Base-by-base conservation (phyloP, 2,797 vertebrate genomes). In the Poecilia velifera region DNA sequence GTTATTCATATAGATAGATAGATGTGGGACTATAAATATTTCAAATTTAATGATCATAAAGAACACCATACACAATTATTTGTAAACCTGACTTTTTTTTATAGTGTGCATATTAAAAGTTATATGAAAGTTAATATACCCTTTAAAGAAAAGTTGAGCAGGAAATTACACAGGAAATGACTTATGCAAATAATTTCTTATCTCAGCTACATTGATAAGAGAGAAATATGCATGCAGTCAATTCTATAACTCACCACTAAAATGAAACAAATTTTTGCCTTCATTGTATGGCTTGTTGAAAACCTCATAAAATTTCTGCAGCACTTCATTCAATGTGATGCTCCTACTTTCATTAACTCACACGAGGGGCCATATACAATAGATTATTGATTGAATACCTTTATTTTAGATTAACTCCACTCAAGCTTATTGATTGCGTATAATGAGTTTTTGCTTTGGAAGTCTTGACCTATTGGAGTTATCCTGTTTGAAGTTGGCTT, bases 161-260 rank as follows among this genome's bases (percentile, higher is more conserved):
- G 82, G 82, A 88, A 84, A 90, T 84, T 88, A 68, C 73, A 78
- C 3, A 62, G 20, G 77, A 87, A 85, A 81, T 64, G 66, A 73
- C 39, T 49, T 72, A 45, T 76, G 74, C 79, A 81, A 82, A 73
- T 80, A 82, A 22, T 76, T 0, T 55, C 28, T 73, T 68, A 74
- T 85, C 41, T 71, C 25, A 20, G 25, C 10, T 64, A 28, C 39
- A 62, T 74, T 72, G 81, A 59, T 64, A 31, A 18, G 31, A 74
- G 41, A 13, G 47, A 76, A 47, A 28, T 20, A 77, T 46, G 59
- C 22, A 59, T 79, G 73, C 28, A 66, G 49, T 78, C 72, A 43
- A 41, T 28, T 62, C n/a, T 74, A 47, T 72, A 79, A 80, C 49
- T 76, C 72, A 34, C 71, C 76, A 75, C 12, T 77, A 49, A 64